Evolutionary conservation across 2,113 vertebrate species (phyloP).

Genomic region (Motacilla alba): DNA sequence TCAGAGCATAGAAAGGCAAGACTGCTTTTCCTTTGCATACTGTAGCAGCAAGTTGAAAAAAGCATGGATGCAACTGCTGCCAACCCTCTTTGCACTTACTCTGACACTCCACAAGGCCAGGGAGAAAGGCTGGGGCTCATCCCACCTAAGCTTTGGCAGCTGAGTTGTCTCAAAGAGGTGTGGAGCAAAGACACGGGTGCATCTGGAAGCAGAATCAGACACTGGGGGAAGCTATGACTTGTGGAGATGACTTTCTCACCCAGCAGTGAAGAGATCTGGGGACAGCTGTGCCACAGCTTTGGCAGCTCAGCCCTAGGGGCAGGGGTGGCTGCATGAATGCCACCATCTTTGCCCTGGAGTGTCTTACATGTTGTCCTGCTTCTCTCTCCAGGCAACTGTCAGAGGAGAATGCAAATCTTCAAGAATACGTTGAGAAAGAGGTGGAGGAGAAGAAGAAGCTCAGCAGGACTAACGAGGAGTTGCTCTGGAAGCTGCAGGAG

Average conservation of each 20-base stretch:
- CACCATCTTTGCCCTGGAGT: background rate
- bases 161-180: background rate
- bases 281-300: background rate
- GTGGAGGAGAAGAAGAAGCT: conserved; percentile 95
- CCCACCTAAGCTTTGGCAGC: background rate
- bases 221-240: background rate
- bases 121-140: background rate
- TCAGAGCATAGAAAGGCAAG: background rate
- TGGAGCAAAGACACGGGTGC: background rate
- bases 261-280: background rate
- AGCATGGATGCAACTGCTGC: background rate
- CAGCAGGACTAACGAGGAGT: conserved; percentile 93
- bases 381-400: conserved; percentile 85
- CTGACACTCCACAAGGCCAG: background rate
- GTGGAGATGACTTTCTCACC: background rate
- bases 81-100: background rate
- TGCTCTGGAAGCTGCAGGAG: conserved; percentile 94
- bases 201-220: background rate
- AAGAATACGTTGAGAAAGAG: conserved; percentile 92
- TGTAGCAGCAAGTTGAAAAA: background rate
- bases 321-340: background rate
- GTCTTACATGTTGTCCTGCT: background rate
- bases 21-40: background rate
- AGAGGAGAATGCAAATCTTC: conserved; percentile 92
- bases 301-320: background rate